Evolutionary conservation across 1,140 invertebrate species (phyloP), one percentile per base, ranked within the genome.

Genomic region (Megalonaias nervosa): DNA sequence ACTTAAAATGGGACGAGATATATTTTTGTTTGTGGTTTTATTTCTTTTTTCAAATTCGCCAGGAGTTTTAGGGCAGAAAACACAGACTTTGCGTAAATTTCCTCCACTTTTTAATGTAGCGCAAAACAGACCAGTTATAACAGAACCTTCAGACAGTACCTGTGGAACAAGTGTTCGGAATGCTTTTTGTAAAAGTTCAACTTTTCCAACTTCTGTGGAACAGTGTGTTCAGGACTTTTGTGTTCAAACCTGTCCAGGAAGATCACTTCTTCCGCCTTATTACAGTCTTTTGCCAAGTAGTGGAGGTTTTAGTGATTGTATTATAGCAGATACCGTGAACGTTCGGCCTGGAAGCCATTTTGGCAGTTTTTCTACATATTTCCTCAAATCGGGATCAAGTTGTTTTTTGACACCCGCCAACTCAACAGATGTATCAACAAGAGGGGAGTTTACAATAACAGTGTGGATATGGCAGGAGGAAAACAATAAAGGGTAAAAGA

Each of bases 151-250:
- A 13, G 79, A 81, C 48, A 88, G 87, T 72, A 89, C 87, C 0
- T 90, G 89, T 79, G 89, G 89, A 31, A 69, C 84, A 23, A 80
- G 81, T 17, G 81, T 82, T 19, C 69, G 85, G 38, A 87, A 80
- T 72, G 86, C 87, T 2, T 89, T 84, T 79, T 90, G 89, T 69
- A 77, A 82, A 55, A 89, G 88, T 81, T 84, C 86, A 15, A 81
- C 83, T 15, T 79, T 74, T 58, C 72, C 80, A 14, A 75, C 79
- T 14, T 87, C 87, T 14, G 72, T 87, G 3, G 71, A 81, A 14
- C 68, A 71, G 9, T 89, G 88, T 72, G 61, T 77, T 17, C 85
- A 87, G 66, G 80, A 83, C 19, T 88, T 85, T 72, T 90, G 89
- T 81, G 82, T 82, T 15, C 87, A 90, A 65, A 76, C 82, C 16